phyloP scores from a whole-genome alignment of 2,113 vertebrate species.

The Beaufortia kweichowensis region DNA sequence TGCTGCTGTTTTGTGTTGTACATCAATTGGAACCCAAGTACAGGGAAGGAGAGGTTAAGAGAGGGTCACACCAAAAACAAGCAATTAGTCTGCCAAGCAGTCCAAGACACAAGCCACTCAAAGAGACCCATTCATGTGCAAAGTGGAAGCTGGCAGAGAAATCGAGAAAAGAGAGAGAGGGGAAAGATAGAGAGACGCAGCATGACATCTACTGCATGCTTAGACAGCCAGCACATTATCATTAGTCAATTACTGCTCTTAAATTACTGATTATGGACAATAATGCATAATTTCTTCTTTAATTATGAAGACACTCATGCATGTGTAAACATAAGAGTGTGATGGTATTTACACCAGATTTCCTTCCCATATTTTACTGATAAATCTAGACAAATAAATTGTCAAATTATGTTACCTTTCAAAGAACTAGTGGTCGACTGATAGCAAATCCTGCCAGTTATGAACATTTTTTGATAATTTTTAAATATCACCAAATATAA shows the following conservation, averaged over 20 bases:
- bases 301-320: conserved; percentile 7
- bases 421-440: too few relatives aligned
- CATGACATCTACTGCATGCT: not conserved
- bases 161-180: not conserved
- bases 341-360: not conserved
- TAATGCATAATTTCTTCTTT: conserved; percentile 41
- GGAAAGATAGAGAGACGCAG: not conserved
- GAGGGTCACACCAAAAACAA: conserved; percentile 68
- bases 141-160: conserved; percentile 58
- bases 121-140: conserved; percentile 72
- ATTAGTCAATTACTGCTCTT: conserved; percentile 29
- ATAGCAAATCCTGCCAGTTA: too few relatives aligned
- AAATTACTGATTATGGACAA: conserved; percentile 28
- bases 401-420: too few relatives aligned
- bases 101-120: conserved; percentile 63
- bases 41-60: conserved; percentile 59
- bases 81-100: conserved; percentile 71
- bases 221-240: not conserved
- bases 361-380: too few relatives aligned
- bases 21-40: conserved; percentile 60
- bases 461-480: too few relatives aligned
- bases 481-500: too few relatives aligned
- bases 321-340: not conserved
- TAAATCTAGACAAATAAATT: too few relatives aligned
- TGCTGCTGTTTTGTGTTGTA: conserved; percentile 60